phyloP scores from a whole-genome alignment of 2,797 vertebrate genomes.

The Hypotaenidia philippensis region DNA sequence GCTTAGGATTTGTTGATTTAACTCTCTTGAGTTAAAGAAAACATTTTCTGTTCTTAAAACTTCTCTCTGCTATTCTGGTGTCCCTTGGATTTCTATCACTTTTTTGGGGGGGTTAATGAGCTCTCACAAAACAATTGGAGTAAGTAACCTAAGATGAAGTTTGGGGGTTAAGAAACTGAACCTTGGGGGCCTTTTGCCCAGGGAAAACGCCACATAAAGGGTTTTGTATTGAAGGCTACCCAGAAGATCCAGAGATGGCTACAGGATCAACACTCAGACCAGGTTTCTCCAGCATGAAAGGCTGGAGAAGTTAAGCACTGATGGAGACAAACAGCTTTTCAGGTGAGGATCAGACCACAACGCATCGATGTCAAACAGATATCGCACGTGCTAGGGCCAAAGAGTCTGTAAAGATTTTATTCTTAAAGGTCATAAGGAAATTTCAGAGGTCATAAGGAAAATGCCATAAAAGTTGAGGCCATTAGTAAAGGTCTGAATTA shows the following conservation, averaged over 20 bases:
- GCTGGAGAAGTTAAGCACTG: not conserved
- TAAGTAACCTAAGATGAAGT: not conserved
- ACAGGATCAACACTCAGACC: not conserved
- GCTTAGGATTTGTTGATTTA: slow-evolving; percentile 54
- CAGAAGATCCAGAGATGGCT: not conserved
- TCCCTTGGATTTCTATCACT: not conserved
- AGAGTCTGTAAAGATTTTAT: not conserved
- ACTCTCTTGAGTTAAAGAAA: slow-evolving; percentile 55
- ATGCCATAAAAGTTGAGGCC: not conserved
- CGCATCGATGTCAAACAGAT: not conserved
- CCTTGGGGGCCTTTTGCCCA: not conserved
- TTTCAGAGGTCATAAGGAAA: not conserved
- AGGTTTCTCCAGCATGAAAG: not conserved
- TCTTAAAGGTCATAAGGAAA: not conserved
- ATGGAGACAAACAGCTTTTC: not conserved
- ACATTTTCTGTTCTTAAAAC: slow-evolving; percentile 39
- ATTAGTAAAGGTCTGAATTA: not conserved
- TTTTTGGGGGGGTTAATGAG: not conserved
- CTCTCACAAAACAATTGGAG: not conserved
- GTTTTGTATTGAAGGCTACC: not conserved
- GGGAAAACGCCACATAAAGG: not conserved
- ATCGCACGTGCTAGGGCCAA: not conserved
- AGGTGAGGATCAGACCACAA: not conserved
- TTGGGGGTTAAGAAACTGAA: not conserved
- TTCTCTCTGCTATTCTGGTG: not conserved